A percentile compares a stretch with the other conserved stretches of the same genome.
Conservation (phyloP, 2,888 invertebrate species). For the Diplolepis rosae region DNA sequence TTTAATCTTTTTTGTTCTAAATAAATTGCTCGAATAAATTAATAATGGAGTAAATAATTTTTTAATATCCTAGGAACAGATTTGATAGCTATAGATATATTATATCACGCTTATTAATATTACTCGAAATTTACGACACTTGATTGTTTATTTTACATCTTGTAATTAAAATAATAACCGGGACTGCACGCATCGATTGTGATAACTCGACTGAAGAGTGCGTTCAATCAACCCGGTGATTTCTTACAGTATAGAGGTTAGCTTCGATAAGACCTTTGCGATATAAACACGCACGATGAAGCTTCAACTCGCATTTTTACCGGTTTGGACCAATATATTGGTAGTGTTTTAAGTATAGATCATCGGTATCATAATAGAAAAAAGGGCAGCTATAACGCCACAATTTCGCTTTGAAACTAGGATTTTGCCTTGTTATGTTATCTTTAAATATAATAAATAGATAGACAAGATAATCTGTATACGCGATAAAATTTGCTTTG, state of each 20-base stretch:
- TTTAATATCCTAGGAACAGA: no score
- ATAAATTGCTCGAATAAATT: no score
- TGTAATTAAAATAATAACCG: neutral
- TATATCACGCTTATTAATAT: neutral
- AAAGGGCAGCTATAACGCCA: neutral
- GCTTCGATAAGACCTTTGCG: neutral
- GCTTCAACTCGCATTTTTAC: neutral
- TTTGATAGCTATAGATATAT: no score
- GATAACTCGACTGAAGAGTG: conserved; percentile 38
- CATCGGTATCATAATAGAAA: neutral
- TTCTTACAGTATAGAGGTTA: conserved; percentile 9
- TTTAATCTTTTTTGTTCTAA: no score
- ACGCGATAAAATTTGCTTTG: conserved; percentile 22
- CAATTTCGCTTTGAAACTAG: conserved; percentile 14
- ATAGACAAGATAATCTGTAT: conserved; percentile 29
- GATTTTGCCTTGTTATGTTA: conserved; percentile 16
- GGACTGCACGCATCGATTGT: conserved; percentile 4
- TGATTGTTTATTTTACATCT: conserved; percentile 5
- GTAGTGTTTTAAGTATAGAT: neutral
- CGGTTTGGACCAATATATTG: neutral
- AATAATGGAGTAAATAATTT: no score
- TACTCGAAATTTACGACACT: neutral
- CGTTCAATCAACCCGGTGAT: conserved; percentile 24
- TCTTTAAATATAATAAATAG: conserved; percentile 15
- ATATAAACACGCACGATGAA: neutral